A percentile compares a stretch with the other conserved stretches of the same genome.
phyloP scores from a whole-genome alignment of 2,797 vertebrate genomes.

The Myiotriccus ornatus region DNA sequence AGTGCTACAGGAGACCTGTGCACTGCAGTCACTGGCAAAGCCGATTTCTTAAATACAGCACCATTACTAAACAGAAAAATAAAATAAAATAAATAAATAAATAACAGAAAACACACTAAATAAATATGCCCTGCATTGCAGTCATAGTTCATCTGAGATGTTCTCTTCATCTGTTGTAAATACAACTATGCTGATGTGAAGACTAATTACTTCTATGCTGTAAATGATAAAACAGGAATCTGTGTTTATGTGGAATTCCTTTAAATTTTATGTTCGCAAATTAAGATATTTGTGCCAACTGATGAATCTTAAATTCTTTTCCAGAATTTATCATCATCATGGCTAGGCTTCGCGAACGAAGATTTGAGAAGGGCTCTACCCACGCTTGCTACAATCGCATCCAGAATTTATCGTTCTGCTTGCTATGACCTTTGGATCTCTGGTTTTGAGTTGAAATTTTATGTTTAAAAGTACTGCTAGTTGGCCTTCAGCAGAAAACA shows the following conservation, averaged over 20 bases:
- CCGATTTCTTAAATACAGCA: background rate
- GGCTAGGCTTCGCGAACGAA: too few relatives aligned
- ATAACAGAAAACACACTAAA: background rate
- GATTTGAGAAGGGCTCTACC: too few relatives aligned
- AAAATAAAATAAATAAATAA: background rate
- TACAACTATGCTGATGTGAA: background rate
- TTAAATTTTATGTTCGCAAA: background rate
- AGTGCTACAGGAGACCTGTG: conserved; percentile 45
- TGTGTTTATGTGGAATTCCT: background rate
- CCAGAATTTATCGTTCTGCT: background rate
- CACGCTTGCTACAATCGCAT: too few relatives aligned
- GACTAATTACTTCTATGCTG: background rate
- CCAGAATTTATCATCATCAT: background rate
- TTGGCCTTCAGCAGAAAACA: background rate
- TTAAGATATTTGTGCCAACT: background rate
- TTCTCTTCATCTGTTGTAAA: background rate
- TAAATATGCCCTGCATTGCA: background rate
- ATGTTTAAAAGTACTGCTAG: background rate
- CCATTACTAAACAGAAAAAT: background rate
- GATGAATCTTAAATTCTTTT: background rate
- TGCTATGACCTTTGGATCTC: background rate
- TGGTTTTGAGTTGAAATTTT: background rate
- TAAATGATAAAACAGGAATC: background rate
- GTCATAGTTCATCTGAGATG: background rate
- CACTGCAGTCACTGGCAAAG: conserved; percentile 35